A percentile compares a stretch with the other conserved stretches of the same genome.
phyloP scores from a whole-genome alignment of 2,113 vertebrate genomes.

The Platysteira castanea region DNA sequence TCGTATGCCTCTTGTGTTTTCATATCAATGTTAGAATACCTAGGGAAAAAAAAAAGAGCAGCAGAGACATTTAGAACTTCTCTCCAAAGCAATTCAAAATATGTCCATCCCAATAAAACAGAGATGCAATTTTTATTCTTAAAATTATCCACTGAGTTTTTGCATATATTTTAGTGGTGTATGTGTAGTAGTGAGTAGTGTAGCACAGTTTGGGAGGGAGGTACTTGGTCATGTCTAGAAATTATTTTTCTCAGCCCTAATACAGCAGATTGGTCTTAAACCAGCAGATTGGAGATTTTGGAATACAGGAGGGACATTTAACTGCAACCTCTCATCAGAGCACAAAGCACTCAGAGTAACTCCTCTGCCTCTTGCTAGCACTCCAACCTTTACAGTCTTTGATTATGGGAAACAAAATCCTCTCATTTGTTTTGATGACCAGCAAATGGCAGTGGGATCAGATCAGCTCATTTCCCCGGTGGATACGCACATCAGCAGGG shows the following conservation, averaged over 20 bases:
- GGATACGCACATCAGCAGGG: constrained; percentile 81
- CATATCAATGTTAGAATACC: constrained; percentile 86
- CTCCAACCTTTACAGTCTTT: neutral
- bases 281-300: neutral
- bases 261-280: neutral
- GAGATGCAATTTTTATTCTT: neutral
- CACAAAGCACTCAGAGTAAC: neutral
- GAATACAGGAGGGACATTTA: neutral
- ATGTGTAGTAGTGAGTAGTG: too few relatives aligned
- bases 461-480: neutral
- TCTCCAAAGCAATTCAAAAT: neutral
- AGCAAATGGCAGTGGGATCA: neutral
- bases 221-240: neutral
- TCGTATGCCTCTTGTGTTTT: constrained; percentile 91
- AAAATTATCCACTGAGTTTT: neutral
- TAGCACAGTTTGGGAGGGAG: neutral
- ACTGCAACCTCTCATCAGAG: neutral
- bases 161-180: neutral
- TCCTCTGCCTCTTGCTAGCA: neutral
- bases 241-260: neutral
- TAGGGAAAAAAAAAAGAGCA: constrained; percentile 31
- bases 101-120: neutral
- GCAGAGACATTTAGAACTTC: neutral
- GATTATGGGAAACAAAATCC: neutral
- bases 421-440: neutral